A percentile compares a stretch with the other conserved stretches of the same genome.
Evolutionary conservation across 2,797 vertebrate species (phyloP).

Genomic region (Rhinoraja longicauda): DNA sequence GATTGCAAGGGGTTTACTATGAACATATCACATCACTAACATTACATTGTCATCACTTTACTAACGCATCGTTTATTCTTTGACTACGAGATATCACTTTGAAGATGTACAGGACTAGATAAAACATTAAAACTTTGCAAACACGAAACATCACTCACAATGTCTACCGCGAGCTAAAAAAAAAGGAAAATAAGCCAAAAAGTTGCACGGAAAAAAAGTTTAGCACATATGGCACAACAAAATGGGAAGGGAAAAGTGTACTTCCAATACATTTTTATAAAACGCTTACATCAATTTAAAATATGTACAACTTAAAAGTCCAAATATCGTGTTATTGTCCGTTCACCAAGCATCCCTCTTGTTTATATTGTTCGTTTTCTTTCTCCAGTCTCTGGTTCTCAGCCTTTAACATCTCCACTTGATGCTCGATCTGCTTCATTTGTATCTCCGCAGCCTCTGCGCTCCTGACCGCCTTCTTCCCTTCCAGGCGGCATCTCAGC

Average conservation of each 20-base stretch:
- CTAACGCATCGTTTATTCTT: not conserved
- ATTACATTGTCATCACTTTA: not conserved
- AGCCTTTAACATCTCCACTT: conserved; percentile 1
- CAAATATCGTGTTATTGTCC: not conserved
- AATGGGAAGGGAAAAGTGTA: not conserved
- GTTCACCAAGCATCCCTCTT: not conserved
- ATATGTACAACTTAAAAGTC: conserved; percentile 20
- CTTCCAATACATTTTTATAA: conserved; percentile 23
- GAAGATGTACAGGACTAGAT: not conserved
- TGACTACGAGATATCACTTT: not conserved
- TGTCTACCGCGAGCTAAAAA: not conserved
- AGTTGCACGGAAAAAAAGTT: conserved; percentile 23
- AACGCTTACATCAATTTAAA: conserved; percentile 25
- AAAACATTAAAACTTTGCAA: not conserved
- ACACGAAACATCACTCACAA: not conserved
- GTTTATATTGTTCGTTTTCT: not conserved
- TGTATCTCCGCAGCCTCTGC: not conserved
- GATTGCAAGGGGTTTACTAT: not conserved
- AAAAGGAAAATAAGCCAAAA: not conserved
- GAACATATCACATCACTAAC: not conserved
- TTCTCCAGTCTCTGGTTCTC: not conserved
- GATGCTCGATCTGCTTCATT: not conserved
- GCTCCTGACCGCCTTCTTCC: conserved; percentile 50
- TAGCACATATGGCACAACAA: not conserved
- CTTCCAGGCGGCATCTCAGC: conserved; percentile 61